Evolutionary conservation across 2,888 invertebrate genomes (phyloP).

Genomic region (Lochmaea capreae): DNA sequence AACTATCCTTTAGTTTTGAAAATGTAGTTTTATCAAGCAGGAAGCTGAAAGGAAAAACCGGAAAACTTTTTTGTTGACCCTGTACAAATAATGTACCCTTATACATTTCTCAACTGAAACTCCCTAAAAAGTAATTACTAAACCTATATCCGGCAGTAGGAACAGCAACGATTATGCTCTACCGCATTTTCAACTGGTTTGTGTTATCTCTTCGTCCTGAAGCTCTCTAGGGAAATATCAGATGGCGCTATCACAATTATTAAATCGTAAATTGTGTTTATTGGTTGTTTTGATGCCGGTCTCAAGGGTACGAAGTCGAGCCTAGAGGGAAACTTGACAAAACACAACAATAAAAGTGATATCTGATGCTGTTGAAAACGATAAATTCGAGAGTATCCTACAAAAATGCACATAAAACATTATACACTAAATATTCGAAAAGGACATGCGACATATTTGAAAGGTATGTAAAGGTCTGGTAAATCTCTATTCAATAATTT

Average conservation of each 20-base stretch:
- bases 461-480: too few relatives aligned
- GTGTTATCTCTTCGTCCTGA: conserved; percentile 27
- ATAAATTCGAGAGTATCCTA: too few relatives aligned
- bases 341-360: conserved; percentile 9
- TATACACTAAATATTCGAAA: too few relatives aligned
- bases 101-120: conserved; percentile 4
- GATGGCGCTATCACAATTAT: conserved; percentile 35
- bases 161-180: conserved; percentile 14
- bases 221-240: conserved; percentile 37
- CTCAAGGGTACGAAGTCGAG: conserved; percentile 2
- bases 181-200: conserved; percentile 25
- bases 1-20: too few relatives aligned
- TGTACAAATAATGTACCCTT: neutral
- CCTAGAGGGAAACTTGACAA: neutral
- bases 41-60: too few relatives aligned
- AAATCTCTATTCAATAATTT: too few relatives aligned
- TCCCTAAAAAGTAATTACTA: conserved; percentile 25
- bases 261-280: conserved; percentile 32
- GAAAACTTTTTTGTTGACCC: neutral
- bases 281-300: conserved; percentile 4
- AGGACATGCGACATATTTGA: too few relatives aligned
- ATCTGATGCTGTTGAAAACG: too few relatives aligned
- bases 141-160: conserved; percentile 14
- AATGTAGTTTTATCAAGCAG: too few relatives aligned
- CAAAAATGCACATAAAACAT: too few relatives aligned